A percentile compares a stretch with the other conserved stretches of the same genome.
Conservation (phyloP, 2,113 vertebrate species). For the Peromyscus polionotus region DNA sequence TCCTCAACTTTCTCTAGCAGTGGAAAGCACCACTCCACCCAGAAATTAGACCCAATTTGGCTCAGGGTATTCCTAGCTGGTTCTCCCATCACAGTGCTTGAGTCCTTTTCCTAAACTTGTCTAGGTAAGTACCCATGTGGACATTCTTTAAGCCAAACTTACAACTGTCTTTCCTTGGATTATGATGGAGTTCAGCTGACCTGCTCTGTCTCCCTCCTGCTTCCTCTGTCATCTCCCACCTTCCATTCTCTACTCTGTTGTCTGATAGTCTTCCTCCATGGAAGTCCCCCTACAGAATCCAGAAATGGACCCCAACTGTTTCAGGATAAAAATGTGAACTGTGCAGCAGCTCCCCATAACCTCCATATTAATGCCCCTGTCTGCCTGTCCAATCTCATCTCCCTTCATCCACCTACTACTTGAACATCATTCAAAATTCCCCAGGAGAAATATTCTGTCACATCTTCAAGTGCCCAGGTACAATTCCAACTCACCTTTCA, state of each 20-base stretch:
- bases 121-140: neutral
- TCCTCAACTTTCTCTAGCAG: neutral
- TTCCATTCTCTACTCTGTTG: neutral
- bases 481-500: neutral
- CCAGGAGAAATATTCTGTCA: neutral
- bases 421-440: neutral
- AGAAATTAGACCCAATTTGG: neutral
- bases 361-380: neutral
- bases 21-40: neutral
- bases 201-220: neutral
- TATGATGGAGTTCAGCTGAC: neutral
- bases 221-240: neutral
- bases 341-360: neutral
- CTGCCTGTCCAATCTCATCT: neutral
- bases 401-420: neutral
- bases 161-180: neutral
- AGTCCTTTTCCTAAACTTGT: neutral
- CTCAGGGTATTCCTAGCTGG: neutral
- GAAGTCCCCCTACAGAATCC: neutral
- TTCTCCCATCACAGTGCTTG: neutral
- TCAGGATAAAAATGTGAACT: conserved; percentile 36
- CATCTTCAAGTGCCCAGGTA: neutral
- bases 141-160: neutral
- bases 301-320: neutral
- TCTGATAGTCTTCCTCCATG: neutral